These are phyloP conservation scores for Cryptus armator DNA, from an alignment of 2,888 invertebrate species.

Conservation along the genomic window DNA sequence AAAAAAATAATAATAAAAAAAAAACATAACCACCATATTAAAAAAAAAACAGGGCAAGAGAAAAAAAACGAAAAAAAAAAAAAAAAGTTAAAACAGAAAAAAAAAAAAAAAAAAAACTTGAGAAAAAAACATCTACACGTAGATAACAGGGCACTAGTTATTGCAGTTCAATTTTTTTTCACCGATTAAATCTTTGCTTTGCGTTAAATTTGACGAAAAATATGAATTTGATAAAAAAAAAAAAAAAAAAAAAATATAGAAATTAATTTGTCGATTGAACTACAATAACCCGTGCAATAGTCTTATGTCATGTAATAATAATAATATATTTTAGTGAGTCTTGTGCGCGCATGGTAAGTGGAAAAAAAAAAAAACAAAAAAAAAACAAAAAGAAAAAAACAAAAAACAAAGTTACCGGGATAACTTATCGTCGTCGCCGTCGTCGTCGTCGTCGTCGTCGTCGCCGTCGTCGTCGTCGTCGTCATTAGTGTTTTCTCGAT, in stretches of 20 bases:
- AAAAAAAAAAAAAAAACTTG: slow-evolving; percentile 52
- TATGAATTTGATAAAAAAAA: slow-evolving; percentile 7
- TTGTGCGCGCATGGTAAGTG: slow-evolving; percentile 81
- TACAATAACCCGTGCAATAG: slow-evolving; percentile 81
- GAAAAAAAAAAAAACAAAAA: slow-evolving; percentile 73
- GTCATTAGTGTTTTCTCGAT: slow-evolving; percentile 25
- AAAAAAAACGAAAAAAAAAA: slow-evolving; percentile 45
- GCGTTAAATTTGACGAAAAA: background rate
- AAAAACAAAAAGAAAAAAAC: slow-evolving; percentile 27
- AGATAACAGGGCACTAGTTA: slow-evolving; percentile 77
- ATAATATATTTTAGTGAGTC: slow-evolving; percentile 78
- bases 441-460: slow-evolving; percentile 9
- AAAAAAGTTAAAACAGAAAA: slow-evolving; percentile 64
- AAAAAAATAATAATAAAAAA: slow-evolving; percentile 67
- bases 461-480: slow-evolving; percentile 17
- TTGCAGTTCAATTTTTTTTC: slow-evolving; percentile 81
- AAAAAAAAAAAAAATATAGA: slow-evolving; percentile 31
- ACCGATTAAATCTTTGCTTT: background rate
- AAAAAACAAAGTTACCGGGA: slow-evolving; percentile 20
- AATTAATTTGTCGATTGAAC: slow-evolving; percentile 76
- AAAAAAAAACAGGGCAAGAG: slow-evolving; percentile 67
- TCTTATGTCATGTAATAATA: slow-evolving; percentile 79
- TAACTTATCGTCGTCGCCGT: slow-evolving; percentile 7
- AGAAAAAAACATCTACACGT: slow-evolving; percentile 74
- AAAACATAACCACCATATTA: slow-evolving; percentile 65